A percentile compares a stretch with the other conserved stretches of the same genome.
Evolutionary conservation across 2,888 invertebrate genomes (phyloP).

Genomic region (Drosophila falleni): DNA sequence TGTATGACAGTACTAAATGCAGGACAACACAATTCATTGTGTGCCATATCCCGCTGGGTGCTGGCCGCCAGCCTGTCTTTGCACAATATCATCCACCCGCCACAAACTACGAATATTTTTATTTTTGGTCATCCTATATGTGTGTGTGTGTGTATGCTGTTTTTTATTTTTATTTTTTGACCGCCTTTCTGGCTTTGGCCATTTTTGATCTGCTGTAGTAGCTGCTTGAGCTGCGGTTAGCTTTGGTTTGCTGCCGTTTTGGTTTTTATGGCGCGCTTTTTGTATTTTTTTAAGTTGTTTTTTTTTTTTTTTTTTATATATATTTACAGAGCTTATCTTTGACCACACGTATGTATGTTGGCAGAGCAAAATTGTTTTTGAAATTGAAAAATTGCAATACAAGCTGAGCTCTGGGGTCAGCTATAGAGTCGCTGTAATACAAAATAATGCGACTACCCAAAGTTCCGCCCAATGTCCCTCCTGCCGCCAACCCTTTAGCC

Average conservation of each 20-base stretch:
- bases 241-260: slow-evolving; percentile 74
- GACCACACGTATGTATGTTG: slow-evolving; percentile 83
- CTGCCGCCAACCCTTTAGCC: neutral
- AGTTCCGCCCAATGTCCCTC: neutral
- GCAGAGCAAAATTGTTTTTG: slow-evolving; percentile 82
- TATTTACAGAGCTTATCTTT: slow-evolving; percentile 82
- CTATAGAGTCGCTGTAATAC: slow-evolving; percentile 72
- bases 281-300: slow-evolving; percentile 23
- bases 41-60: slow-evolving; percentile 72
- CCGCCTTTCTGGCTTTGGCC: slow-evolving; percentile 75
- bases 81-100: slow-evolving; percentile 34
- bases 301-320: slow-evolving; percentile 48
- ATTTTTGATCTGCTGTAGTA: slow-evolving; percentile 73
- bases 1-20: slow-evolving; percentile 71
- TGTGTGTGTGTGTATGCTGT: slow-evolving; percentile 11
- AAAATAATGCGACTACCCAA: slow-evolving; percentile 67
- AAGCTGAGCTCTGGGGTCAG: slow-evolving; percentile 73
- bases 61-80: slow-evolving; percentile 34
- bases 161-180: slow-evolving; percentile 44
- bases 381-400: slow-evolving; percentile 82
- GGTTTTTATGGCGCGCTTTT: slow-evolving; percentile 57
- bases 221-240: slow-evolving; percentile 80
- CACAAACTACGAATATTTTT: slow-evolving; percentile 52
- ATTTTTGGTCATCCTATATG: slow-evolving; percentile 42
- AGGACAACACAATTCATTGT: slow-evolving; percentile 80